These are phyloP conservation scores for Tyrophagus putrescentiae DNA, from an alignment of 1,140 invertebrate species.

Conservation along the genomic window DNA sequence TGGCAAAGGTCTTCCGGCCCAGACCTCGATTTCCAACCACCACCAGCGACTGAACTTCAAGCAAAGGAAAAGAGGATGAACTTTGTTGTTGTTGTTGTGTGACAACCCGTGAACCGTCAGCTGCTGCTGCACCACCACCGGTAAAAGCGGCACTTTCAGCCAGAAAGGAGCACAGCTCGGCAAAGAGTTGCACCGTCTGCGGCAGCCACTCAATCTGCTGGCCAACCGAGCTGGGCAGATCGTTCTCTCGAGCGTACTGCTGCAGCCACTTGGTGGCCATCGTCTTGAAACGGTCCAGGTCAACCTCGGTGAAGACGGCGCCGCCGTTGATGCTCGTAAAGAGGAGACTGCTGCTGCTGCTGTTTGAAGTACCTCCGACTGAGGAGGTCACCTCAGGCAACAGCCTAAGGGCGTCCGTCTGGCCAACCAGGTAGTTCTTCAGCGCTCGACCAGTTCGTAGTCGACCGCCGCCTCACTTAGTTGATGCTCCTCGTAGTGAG, in stretches of 20 bases:
- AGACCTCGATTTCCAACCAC: slow-evolving; percentile 14
- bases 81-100: too few relatives aligned
- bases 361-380: too few relatives aligned
- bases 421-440: neutral
- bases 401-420: too few relatives aligned
- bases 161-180: slow-evolving; percentile 11
- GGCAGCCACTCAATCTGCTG: neutral
- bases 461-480: neutral
- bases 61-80: too few relatives aligned
- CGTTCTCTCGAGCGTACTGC: neutral
- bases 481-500: neutral
- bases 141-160: neutral
- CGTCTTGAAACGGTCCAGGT: neutral
- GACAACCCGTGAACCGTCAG: too few relatives aligned
- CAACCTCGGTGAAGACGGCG: neutral
- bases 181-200: slow-evolving; percentile 10
- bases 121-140: too few relatives aligned
- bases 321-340: neutral
- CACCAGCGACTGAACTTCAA: too few relatives aligned
- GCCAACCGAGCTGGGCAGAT: neutral
- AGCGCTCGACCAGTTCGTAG: neutral
- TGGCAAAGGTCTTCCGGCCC: slow-evolving; percentile 9
- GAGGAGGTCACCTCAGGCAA: too few relatives aligned
- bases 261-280: neutral
- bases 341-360: neutral